Conservation (phyloP, 1,140 invertebrate genomes). For the Oscheius sp. region DNA sequence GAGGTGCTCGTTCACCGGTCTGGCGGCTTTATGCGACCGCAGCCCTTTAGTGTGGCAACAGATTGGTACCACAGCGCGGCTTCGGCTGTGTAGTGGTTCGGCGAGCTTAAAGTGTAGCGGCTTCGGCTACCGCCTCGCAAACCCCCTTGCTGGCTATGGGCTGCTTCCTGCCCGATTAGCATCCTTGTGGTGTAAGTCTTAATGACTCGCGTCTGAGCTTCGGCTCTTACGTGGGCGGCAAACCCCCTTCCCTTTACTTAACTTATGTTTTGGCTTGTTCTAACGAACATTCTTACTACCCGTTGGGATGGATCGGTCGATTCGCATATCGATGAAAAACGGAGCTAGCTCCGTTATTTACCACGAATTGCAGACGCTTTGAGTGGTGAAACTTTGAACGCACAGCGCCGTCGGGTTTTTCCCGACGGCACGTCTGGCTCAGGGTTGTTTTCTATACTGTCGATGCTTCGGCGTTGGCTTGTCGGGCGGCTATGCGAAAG, state of each 20-base stretch:
- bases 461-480: background rate
- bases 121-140: background rate
- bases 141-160: background rate
- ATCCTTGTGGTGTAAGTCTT: background rate
- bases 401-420: slow-evolving; percentile 69
- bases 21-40: background rate
- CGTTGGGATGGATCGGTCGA: slow-evolving; percentile 71
- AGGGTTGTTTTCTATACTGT: slow-evolving; percentile 57
- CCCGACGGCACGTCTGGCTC: slow-evolving; percentile 68
- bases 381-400: slow-evolving; percentile 78
- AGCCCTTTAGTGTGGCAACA: too few relatives aligned
- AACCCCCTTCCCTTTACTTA: background rate
- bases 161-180: background rate
- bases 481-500: background rate
- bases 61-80: too few relatives aligned
- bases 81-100: background rate
- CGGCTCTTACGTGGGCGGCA: background rate
- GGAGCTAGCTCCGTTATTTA: slow-evolving; percentile 73
- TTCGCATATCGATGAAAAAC: slow-evolving; percentile 78
- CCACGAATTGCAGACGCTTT: slow-evolving; percentile 78
- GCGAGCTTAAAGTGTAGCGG: background rate
- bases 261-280: slow-evolving; percentile 22
- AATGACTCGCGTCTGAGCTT: background rate
- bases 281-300: slow-evolving; percentile 51
- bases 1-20: background rate